phyloP scores from a whole-genome alignment of 1,140 invertebrate species.

The Patella vulgata region DNA sequence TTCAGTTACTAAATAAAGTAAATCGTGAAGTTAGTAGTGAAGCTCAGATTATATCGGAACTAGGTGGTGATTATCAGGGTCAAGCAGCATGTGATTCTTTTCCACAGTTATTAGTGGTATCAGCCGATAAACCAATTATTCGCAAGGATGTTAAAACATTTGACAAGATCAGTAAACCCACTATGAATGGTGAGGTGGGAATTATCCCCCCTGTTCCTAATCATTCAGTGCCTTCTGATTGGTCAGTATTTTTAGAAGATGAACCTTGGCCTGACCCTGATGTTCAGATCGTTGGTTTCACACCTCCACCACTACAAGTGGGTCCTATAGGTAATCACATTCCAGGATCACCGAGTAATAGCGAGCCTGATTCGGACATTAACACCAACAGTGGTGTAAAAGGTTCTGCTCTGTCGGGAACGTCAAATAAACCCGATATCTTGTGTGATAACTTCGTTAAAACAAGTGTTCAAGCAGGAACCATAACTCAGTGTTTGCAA shows the following conservation, averaged over 20 bases:
- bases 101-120: conserved; percentile 49
- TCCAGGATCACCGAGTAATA: not conserved
- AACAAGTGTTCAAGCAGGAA: conserved; percentile 27
- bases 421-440: conserved; percentile 16
- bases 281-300: conserved; percentile 57
- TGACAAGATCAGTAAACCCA: conserved; percentile 22
- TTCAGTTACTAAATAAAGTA: conserved; percentile 73
- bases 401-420: conserved; percentile 3
- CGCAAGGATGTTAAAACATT: conserved; percentile 20
- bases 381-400: not conserved
- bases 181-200: conserved; percentile 15
- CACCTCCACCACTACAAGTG: conserved; percentile 20
- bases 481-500: conserved; percentile 59
- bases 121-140: conserved; percentile 28
- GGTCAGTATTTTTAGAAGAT: conserved; percentile 31
- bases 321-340: not conserved
- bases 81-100: conserved; percentile 38
- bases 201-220: conserved; percentile 20
- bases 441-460: no score
- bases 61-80: conserved; percentile 11
- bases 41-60: conserved; percentile 23
- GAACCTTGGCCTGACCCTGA: conserved; percentile 54
- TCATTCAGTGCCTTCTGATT: conserved; percentile 2
- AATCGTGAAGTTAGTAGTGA: conserved; percentile 70
- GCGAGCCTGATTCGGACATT: not conserved